phyloP scores from a whole-genome alignment of 2,888 invertebrate genomes.

The Drosophila vallismaia region DNA sequence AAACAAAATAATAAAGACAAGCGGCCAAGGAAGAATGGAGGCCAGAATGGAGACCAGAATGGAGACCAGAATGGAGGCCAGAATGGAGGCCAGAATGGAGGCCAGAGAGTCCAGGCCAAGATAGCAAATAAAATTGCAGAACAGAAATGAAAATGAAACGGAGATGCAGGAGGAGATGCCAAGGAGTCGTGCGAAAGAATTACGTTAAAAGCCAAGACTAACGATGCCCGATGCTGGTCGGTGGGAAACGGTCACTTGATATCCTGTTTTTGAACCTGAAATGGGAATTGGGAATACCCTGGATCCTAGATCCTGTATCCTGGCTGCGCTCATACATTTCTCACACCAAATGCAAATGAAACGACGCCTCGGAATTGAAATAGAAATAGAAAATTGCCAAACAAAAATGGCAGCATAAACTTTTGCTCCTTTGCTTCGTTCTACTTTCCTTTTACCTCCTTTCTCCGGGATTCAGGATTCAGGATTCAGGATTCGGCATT shows the following conservation, averaged over 20 bases:
- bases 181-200: constrained; percentile 17
- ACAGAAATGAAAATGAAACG: constrained; percentile 61
- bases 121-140: constrained; percentile 66
- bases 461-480: background rate
- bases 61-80: constrained; percentile 16
- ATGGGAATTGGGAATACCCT: background rate
- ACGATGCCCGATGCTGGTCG: background rate
- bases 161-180: constrained; percentile 10
- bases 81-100: constrained; percentile 14
- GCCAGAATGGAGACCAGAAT: constrained; percentile 22
- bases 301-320: background rate
- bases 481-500: background rate
- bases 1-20: constrained; percentile 43
- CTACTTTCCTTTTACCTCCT: constrained; percentile 17
- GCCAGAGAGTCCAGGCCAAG: constrained; percentile 50
- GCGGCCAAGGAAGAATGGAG: constrained; percentile 17
- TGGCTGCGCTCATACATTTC: constrained; percentile 21
- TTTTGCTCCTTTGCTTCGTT: constrained; percentile 54
- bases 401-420: constrained; percentile 72
- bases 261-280: background rate
- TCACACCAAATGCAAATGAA: constrained; percentile 65
- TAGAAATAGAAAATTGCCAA: constrained; percentile 66
- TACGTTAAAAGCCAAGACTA: constrained; percentile 35
- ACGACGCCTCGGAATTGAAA: constrained; percentile 60
- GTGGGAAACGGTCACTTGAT: background rate